Evolutionary conservation across 2,113 vertebrate genomes (phyloP).

Genomic region (Butastur rufipennis): DNA sequence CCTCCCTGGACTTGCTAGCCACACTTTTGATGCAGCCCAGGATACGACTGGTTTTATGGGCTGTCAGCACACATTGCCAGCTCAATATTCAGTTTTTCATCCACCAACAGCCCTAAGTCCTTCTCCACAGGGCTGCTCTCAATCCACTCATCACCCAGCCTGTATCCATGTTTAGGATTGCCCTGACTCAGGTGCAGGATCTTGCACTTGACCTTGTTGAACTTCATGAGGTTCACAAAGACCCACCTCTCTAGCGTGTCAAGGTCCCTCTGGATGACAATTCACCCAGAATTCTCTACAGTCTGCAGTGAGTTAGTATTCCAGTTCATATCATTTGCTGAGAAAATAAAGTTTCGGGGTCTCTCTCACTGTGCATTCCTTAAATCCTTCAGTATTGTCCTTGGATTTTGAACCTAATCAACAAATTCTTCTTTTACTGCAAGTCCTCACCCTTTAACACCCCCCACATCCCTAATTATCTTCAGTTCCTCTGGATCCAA

Average conservation of each 20-base stretch:
- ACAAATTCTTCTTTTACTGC: background rate
- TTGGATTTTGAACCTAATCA: background rate
- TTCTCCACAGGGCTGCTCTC: background rate
- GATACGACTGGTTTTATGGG: background rate
- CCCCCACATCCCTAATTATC: background rate
- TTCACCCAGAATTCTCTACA: background rate
- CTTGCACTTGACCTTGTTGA: no score
- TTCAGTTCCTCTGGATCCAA: background rate
- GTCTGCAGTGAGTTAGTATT: background rate
- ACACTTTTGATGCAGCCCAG: background rate
- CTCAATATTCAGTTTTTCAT: background rate
- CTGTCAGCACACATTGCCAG: background rate
- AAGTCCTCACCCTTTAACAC: background rate
- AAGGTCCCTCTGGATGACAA: background rate
- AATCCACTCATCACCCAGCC: background rate
- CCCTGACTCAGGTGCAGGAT: background rate
- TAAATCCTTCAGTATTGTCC: background rate
- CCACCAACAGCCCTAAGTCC: no score
- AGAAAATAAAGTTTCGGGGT: background rate
- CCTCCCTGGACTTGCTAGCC: no score
- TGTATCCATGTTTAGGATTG: background rate
- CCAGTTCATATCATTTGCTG: background rate
- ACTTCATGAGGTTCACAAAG: no score
- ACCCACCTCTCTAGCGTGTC: background rate
- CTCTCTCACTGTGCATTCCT: background rate